Base-by-base conservation (phyloP, 2,113 vertebrate genomes). In the Rhinogobius similis region DNA sequence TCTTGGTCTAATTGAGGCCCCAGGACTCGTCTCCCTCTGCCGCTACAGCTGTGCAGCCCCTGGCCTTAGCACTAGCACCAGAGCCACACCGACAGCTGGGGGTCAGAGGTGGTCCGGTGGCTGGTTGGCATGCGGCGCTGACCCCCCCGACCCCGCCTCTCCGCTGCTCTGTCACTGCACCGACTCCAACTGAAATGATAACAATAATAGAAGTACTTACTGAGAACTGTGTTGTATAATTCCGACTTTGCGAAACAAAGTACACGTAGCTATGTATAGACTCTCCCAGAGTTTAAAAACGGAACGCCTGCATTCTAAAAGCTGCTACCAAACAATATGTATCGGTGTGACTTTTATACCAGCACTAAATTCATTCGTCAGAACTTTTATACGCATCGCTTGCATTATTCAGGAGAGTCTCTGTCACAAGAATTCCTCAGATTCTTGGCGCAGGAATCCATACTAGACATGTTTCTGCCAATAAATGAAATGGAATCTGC, bases 1-100 rank as follows among this genome's bases (percentile, higher is more conserved):
- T 77, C 84, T 82, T 82, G 62, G 79, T 72, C 77, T 90, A 91
- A 90, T 90, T 91, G 90, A 85, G 69, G 89, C 89, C 76, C 12
- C 56, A 86, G 89, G 89, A 86, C 9, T 26, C 58, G 72, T 80
- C 26, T 72, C 79, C 79, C 81, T 82, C 76, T 71, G 74, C 77
- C 56, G 81, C 71, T 86, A 67, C 90, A 91, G 91, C 89, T 91
- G 90, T 77, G 82, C 75, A 43, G 81, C 87, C 32, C 46, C 82
- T 70, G 80, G 89, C 81, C 80, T 9, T 75, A 74, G 68, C 36
- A 75, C 50, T 62, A 39, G 79, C 75, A 88, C 38, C 87, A 85
- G 77, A 89, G 85, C 75, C 74, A 71, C 0, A 56, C 64, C 77
- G 86, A 88, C 74, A 73, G 76, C 74, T 70, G 64, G 73, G 66